Evolutionary conservation across 2,888 invertebrate species (phyloP).

Genomic region (Sinelater perroti): DNA sequence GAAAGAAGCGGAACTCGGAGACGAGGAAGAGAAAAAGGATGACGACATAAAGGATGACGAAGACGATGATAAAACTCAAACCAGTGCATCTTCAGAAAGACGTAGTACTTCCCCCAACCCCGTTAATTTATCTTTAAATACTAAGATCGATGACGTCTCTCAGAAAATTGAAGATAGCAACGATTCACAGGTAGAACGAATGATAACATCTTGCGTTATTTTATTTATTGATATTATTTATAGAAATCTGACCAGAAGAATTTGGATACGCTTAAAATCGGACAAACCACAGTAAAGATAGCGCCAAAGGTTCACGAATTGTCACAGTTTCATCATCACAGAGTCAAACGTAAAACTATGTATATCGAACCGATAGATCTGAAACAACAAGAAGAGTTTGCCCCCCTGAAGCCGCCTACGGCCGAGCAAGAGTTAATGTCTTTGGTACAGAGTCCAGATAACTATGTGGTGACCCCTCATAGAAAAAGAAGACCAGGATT

Average conservation of each 20-base stretch:
- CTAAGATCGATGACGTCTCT: slow-evolving; percentile 50
- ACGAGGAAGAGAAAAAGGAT: slow-evolving; percentile 63
- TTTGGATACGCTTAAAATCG: slow-evolving; percentile 66
- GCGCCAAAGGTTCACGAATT: slow-evolving; percentile 68
- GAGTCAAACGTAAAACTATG: slow-evolving; percentile 69
- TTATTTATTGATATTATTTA: slow-evolving; percentile 18
- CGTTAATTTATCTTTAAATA: slow-evolving; percentile 73
- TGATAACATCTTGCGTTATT: not conserved
- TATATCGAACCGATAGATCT: slow-evolving; percentile 75
- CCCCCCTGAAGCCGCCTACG: slow-evolving; percentile 70
- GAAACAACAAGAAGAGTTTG: slow-evolving; percentile 75
- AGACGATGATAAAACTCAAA: slow-evolving; percentile 56
- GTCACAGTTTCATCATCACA: slow-evolving; percentile 59
- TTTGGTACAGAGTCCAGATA: slow-evolving; percentile 77
- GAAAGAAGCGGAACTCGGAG: slow-evolving; percentile 53
- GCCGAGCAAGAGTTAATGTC: slow-evolving; percentile 73
- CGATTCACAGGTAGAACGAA: slow-evolving; percentile 45
- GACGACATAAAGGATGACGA: slow-evolving; percentile 62
- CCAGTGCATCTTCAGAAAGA: slow-evolving; percentile 64
- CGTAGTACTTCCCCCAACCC: slow-evolving; percentile 82
- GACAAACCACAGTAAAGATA: slow-evolving; percentile 69
- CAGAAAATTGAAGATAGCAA: slow-evolving; percentile 58
- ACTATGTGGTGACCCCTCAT: slow-evolving; percentile 88
- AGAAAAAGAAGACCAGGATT: slow-evolving; percentile 87
- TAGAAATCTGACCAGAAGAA: slow-evolving; percentile 53